These are phyloP conservation scores for Ophion ventricosus DNA, from an alignment of 2,888 invertebrate genomes.

Conservation along the genomic window DNA sequence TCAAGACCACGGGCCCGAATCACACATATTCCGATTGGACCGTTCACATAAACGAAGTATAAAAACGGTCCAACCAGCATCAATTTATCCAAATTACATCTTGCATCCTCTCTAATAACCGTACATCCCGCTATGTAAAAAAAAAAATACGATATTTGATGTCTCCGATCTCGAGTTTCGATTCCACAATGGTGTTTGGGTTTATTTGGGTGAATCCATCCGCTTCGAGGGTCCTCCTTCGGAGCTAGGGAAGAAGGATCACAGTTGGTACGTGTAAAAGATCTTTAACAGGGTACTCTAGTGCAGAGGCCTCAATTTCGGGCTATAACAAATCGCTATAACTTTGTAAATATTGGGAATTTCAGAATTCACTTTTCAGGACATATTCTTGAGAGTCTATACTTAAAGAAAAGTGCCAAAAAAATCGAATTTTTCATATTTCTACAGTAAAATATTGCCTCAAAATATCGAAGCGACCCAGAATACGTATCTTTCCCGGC, in stretches of 20 bases:
- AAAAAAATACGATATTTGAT: neutral
- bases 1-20: neutral
- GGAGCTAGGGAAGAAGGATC: too few species aligned
- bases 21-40: neutral
- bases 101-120: neutral
- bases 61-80: neutral
- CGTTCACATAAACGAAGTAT: neutral
- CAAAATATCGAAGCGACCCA: neutral
- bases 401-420: too few species aligned
- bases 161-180: neutral
- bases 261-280: too few species aligned
- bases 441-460: too few species aligned
- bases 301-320: too few species aligned
- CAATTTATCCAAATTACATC: neutral
- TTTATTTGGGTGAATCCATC: neutral
- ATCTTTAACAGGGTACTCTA: too few species aligned
- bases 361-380: too few species aligned
- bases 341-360: too few species aligned
- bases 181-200: neutral
- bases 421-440: too few species aligned
- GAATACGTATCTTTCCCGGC: neutral
- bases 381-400: too few species aligned
- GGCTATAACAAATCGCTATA: too few species aligned
- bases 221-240: too few species aligned
- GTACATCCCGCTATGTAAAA: neutral